Evolutionary conservation across 2,113 vertebrate genomes (phyloP).

Genomic region (Oncorhynchus masou): DNA sequence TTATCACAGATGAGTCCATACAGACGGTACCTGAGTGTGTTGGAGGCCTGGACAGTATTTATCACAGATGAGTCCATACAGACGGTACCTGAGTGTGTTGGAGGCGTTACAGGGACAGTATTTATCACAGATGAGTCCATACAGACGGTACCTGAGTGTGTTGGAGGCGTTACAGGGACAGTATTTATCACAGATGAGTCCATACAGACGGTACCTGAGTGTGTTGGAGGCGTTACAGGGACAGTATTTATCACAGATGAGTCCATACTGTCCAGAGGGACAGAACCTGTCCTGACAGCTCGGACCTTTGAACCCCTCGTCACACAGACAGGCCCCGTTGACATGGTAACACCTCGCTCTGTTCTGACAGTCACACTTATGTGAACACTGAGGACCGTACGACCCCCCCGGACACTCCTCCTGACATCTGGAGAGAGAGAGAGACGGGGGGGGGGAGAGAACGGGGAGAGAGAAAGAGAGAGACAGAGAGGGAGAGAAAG

Average conservation of each 20-base stretch:
- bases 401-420: conserved; percentile 90
- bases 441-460: too few relatives aligned
- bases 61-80: too few relatives aligned
- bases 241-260: conserved; percentile 85
- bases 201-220: conserved; percentile 75
- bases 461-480: too few relatives aligned
- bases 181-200: conserved; percentile 20
- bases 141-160: conserved; percentile 81
- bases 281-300: conserved; percentile 92
- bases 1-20: too few relatives aligned
- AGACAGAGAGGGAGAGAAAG: too few relatives aligned
- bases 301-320: conserved; percentile 88
- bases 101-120: conserved; percentile 83
- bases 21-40: conserved; percentile 82
- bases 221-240: conserved; percentile 84
- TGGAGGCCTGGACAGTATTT: conserved; percentile 78
- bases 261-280: conserved; percentile 85
- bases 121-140: too few relatives aligned
- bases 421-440: conserved; percentile 79
- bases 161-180: conserved; percentile 85
- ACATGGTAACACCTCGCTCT: conserved; percentile 89
- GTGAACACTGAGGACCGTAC: conserved; percentile 87
- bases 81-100: conserved; percentile 84
- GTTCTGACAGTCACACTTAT: conserved; percentile 90
- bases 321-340: conserved; percentile 88